Evolutionary conservation across 2,113 vertebrate species (phyloP), one percentile per base, ranked within the genome.

Genomic region (Entomyzon cyanotis): DNA sequence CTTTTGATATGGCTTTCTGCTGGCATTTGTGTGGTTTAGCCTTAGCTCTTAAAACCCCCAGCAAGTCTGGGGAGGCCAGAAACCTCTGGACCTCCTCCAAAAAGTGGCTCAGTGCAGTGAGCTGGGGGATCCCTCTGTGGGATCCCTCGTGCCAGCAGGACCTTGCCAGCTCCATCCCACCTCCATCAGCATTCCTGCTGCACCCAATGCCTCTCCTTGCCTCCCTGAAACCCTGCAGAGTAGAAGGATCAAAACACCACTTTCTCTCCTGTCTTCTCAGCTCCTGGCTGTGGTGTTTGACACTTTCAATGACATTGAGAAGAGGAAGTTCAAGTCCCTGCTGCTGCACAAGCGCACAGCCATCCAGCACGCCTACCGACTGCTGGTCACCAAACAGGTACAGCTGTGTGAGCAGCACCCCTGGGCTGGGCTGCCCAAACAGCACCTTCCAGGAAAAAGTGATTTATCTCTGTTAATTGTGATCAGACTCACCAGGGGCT

Each of bases 211-310:
- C 41, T 86, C 50, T 74, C 84, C 44, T 21, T 27, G 31, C 62
- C 50, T 68, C 84, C 55, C 64, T 87, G 47, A 13, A 87, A 37
- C 39, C 10, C 58, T 52, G 5, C 35, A n/a, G 33, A 70, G 8
- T 7, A 0, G 16, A 15, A 35, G 15, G 37, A 13, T 71, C 15
- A 20, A 69, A 83, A 28, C 53, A 12, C 20, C 24, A 11, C 31
- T 19, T 35, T 15, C 28, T 30, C 27, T n/a, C 18, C 56, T 49
- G 11, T 83, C 49, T 77, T 64, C 82, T 47, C 79, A 99, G 99
- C 99, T 99, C 53, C 97, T 99, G 53, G 99, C 99, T 1, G 99
- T 99, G 14, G 99, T 99, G 79, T 99, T 99, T 5, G 99, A 99
- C 95, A 99, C 99, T 7, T 99, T 99, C 96, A 99, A 99, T 20